Evolutionary conservation across 2,888 invertebrate species (phyloP).

Genomic region (Acleris literana): DNA sequence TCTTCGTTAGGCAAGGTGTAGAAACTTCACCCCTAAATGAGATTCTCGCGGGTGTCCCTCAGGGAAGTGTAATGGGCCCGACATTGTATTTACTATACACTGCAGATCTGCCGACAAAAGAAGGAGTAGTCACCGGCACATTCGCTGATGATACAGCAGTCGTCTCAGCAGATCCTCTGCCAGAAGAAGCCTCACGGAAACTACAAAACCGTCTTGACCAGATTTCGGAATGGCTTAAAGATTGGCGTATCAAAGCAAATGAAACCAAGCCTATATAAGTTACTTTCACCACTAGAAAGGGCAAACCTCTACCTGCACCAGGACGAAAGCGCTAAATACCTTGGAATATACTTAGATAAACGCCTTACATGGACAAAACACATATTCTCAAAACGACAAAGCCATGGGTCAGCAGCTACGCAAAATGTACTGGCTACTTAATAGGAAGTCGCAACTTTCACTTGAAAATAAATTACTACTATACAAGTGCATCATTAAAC

Average conservation of each 20-base stretch:
- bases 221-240: not conserved
- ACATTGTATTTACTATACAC: no score
- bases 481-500: not conserved
- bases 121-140: not conserved
- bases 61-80: no score
- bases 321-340: no score
- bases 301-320: no score
- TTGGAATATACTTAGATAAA: conserved; percentile 9
- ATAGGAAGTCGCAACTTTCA: not conserved
- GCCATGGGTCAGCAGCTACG: not conserved
- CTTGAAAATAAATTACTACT: not conserved
- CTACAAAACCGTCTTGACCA: not conserved
- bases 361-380: conserved; percentile 25
- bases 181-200: not conserved
- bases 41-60: no score
- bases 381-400: not conserved
- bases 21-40: no score
- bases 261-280: no score
- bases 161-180: not conserved
- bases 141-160: not conserved
- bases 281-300: no score
- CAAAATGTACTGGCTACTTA: not conserved
- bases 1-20: no score
- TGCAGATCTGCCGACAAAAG: no score
- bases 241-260: no score